Evolutionary conservation across 2,888 invertebrate species (phyloP).

Genomic region (Rutpela maculata): DNA sequence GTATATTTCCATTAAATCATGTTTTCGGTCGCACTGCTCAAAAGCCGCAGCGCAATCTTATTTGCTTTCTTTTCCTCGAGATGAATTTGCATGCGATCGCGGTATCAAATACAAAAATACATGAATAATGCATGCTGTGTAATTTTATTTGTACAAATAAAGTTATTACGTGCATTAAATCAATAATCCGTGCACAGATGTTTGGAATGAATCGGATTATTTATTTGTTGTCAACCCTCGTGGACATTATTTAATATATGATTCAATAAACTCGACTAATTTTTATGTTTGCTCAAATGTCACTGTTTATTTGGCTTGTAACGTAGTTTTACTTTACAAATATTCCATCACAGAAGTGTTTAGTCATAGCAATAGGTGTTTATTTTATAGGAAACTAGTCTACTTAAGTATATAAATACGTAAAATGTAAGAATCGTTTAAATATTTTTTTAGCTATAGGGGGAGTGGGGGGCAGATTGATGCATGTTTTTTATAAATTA

Average conservation of each 20-base stretch:
- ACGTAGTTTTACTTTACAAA: conserved; percentile 1
- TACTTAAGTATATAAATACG: no score
- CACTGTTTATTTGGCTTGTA: conserved; percentile 16
- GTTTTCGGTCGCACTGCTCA: not conserved
- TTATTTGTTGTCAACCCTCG: conserved; percentile 31
- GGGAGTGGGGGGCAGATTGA: no score
- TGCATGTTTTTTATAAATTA: no score
- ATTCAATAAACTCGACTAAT: conserved; percentile 22
- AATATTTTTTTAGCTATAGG: no score
- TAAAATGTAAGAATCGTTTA: no score
- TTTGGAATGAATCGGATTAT: conserved; percentile 29
- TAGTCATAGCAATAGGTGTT: no score
- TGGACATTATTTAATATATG: conserved; percentile 26
- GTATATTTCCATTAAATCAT: not conserved
- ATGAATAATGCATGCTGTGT: conserved; percentile 41
- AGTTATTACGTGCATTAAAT: conserved; percentile 38
- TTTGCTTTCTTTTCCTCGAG: conserved; percentile 4
- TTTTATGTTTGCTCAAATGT: conserved; percentile 33
- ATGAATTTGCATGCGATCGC: conserved; percentile 1
- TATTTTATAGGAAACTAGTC: no score
- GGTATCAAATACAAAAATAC: conserved; percentile 27
- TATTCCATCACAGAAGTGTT: no score
- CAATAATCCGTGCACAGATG: conserved; percentile 36
- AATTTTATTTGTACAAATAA: conserved; percentile 46
- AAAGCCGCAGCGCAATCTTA: conserved; percentile 16